Percentiles rank a stretch among this genome's conserved stretches.
These are phyloP conservation scores for Hylaeus volcanicus DNA, from an alignment of 1,140 invertebrate genomes.

Conservation along the genomic window DNA sequence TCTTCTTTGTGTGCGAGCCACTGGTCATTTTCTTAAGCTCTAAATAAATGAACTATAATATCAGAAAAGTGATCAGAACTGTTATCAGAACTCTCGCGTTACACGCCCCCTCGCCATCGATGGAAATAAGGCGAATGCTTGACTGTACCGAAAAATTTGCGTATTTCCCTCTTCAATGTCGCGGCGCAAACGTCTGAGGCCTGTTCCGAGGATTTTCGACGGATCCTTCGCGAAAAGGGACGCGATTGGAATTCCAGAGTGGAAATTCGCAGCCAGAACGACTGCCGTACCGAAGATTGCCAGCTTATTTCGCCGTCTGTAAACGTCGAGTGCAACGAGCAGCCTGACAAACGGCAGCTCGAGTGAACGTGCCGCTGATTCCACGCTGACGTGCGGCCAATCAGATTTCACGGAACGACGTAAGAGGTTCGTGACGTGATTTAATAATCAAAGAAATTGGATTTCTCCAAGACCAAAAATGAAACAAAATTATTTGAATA, in stretches of 20 bases:
- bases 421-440: no score
- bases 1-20: no score
- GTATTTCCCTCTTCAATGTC: constrained; percentile 34
- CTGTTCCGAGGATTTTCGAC: constrained; percentile 34
- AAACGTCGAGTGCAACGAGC: background rate
- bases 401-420: background rate
- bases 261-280: constrained; percentile 36
- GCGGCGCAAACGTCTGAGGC: background rate
- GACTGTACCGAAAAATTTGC: constrained; percentile 23
- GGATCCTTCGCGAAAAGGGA: constrained; percentile 11
- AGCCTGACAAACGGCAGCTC: constrained; percentile 18
- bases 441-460: no score
- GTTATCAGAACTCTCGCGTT: no score
- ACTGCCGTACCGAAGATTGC: constrained; percentile 15
- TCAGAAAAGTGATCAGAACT: no score
- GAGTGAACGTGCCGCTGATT: background rate
- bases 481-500: no score
- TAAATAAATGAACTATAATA: no score
- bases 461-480: no score
- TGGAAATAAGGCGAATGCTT: no score
- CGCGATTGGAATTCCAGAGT: constrained; percentile 7
- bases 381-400: background rate
- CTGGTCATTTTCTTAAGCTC: no score
- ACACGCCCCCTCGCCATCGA: no score
- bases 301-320: constrained; percentile 34